These are phyloP conservation scores for Phataginus tricuspis DNA, from an alignment of 2,797 vertebrate genomes.

Conservation along the genomic window DNA sequence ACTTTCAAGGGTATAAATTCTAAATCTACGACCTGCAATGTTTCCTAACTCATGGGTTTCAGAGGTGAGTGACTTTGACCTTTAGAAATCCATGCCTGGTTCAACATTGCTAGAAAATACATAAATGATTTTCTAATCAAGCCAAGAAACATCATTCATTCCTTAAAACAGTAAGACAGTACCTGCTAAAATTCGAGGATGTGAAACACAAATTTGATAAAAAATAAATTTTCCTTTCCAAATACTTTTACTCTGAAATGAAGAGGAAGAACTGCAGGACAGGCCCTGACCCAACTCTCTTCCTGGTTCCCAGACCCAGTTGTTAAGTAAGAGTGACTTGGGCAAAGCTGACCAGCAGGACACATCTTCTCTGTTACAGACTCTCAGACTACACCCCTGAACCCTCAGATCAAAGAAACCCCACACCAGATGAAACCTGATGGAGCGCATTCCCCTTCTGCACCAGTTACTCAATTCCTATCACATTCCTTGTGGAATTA, in stretches of 20 bases:
- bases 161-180: neutral
- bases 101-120: neutral
- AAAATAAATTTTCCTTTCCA: neutral
- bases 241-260: neutral
- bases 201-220: neutral
- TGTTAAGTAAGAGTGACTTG: neutral
- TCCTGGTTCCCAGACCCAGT: neutral
- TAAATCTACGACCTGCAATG: neutral
- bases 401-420: neutral
- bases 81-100: neutral
- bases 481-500: neutral
- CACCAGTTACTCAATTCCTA: neutral
- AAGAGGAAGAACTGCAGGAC: neutral
- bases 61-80: neutral
- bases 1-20: neutral
- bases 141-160: neutral
- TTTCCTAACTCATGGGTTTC: neutral
- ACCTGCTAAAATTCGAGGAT: neutral
- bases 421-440: accelerated
- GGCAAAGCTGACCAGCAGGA: too few species aligned
- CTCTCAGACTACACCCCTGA: accelerated
- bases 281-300: neutral
- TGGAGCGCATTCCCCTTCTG: accelerated
- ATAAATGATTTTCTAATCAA: neutral
- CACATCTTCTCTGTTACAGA: accelerated